Base-by-base conservation (phyloP, 2,113 vertebrate species). In the Hemiprocne comata region DNA sequence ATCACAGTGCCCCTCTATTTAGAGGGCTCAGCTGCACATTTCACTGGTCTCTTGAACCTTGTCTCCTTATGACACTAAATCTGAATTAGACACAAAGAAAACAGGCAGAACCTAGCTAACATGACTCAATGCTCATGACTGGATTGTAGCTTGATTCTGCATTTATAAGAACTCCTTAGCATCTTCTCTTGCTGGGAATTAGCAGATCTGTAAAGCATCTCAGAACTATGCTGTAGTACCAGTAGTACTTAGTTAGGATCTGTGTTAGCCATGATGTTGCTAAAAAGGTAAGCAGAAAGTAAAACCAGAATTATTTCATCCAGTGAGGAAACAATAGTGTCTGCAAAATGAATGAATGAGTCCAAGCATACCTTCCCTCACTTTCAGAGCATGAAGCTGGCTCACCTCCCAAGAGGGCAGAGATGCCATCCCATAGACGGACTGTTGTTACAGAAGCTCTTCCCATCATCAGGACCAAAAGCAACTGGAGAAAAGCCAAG, bases 401-500 rank as follows among this genome's bases (percentile, higher is more conserved):
- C 72, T 86, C 82, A 50, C 26, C 26, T 88, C 87, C 76, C 75
- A 40, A 0, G 24, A 67, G 75, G 90, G 24, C 82, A 65, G 38
- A 83, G 61, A 80, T 53, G 53, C 75, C 93, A 71, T 67, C 64
- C 82, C 82, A 69, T 13, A 86, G 82, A 36, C 1, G 0, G 72
- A 26, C 46, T 60, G 67, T 5, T 71, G 75, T 74, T 77, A 90
- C 75, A 66, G 67, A 44, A 85, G 76, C 55, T 83, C 65, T 74
- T 80, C 82, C 25, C 48, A 54, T 78, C 85, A 80, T n/a, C 75
- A 71, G 75, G 19, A 87, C 51, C 67, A 84, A 46, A 85, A 80
- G 51, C 2, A 21, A 46, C 38, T 89, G 94, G 83, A 96, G 17
- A 28, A 57, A 94, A 92, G 82, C 92, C 92, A 95, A 97, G 88